phyloP scores from a whole-genome alignment of 2,797 vertebrate species.

The Spondyliosoma cantharus region DNA sequence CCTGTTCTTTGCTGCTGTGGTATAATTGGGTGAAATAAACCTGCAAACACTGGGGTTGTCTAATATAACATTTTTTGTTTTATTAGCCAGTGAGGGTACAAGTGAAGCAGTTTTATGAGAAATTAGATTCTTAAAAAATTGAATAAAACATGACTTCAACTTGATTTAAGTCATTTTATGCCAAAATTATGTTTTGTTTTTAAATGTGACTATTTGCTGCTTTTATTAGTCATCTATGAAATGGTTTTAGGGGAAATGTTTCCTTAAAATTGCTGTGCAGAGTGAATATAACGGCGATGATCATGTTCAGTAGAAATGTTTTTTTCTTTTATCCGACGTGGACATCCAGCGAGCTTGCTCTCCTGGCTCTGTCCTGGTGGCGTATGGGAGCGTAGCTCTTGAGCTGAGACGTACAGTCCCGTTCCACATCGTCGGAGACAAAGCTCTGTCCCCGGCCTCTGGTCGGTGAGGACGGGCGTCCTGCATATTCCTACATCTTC shows the following conservation, averaged over 20 bases:
- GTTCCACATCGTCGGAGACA: slow-evolving; percentile 72
- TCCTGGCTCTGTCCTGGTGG: slow-evolving; percentile 90
- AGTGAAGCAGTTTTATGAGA: too few relatives aligned
- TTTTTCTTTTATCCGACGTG: too few relatives aligned
- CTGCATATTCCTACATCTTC: slow-evolving; percentile 84
- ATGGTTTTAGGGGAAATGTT: too few relatives aligned
- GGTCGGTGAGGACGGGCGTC: slow-evolving; percentile 67
- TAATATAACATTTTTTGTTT: too few relatives aligned
- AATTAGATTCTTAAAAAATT: too few relatives aligned
- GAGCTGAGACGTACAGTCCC: slow-evolving; percentile 80
- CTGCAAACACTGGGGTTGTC: too few relatives aligned
- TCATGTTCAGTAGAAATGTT: not conserved
- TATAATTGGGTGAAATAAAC: not conserved
- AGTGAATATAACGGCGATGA: too few relatives aligned
- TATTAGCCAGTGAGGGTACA: too few relatives aligned
- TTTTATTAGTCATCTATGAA: not conserved
- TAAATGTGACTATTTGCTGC: not conserved
- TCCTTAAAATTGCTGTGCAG: too few relatives aligned
- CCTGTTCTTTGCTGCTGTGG: not conserved
- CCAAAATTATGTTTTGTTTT: too few relatives aligned
- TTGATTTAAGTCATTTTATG: too few relatives aligned
- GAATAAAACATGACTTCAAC: too few relatives aligned
- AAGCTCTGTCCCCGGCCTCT: slow-evolving; percentile 64
- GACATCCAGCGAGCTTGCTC: slow-evolving; percentile 77
- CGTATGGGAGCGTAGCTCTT: slow-evolving; percentile 85